Base-by-base conservation (phyloP, 1,140 invertebrate species). In the Aphaenogaster rudis region DNA sequence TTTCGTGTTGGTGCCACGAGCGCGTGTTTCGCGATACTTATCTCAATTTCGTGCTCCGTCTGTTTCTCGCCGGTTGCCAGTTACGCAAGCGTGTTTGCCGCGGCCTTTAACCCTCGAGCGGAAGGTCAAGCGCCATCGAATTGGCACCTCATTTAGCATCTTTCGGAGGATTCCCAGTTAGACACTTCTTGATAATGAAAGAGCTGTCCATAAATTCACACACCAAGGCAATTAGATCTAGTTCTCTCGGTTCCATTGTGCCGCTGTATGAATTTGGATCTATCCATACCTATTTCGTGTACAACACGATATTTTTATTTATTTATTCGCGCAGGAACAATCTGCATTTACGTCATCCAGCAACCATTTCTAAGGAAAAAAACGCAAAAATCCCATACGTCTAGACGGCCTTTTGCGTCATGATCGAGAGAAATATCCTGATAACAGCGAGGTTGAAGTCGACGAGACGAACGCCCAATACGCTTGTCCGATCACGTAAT, bases 401-500 rank as follows among this genome's bases (percentile, higher is more conserved):
- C 13, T 21, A 45, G 17, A 15, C 79, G 36, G 13, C 17, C 17
- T 21, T 48, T 15, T 33, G 21, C 64, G 15, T 69, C 52, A 50
- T 42, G 54, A n/a, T 45, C 42, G 33, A 21, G 36, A 69, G 9
- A 21, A 67, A 36, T 45, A 82, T 15, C 54, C 13, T 3, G n/a
- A 52, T 50, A 42, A 50, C 33, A 45, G 21, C 28, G 28, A 33
- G 21, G 57, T 64, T 39, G 59, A 52, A 36, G 50, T 21, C 33
- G 45, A 15, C 36, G 28, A 36, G 15, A 17, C 82, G 48, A 59
- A 39, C 52, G 52, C 59, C 78, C 50, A 66, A 80, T 85, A 85
- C 54, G 72, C 28, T 50, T 88, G 61, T 50, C 86, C 52, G 89
- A 86, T 91, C 88, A 88, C 88, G 88, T 91, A 91, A 91, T 86